Base-by-base conservation (phyloP, 1,140 invertebrate genomes). In the Myzus persicae region DNA sequence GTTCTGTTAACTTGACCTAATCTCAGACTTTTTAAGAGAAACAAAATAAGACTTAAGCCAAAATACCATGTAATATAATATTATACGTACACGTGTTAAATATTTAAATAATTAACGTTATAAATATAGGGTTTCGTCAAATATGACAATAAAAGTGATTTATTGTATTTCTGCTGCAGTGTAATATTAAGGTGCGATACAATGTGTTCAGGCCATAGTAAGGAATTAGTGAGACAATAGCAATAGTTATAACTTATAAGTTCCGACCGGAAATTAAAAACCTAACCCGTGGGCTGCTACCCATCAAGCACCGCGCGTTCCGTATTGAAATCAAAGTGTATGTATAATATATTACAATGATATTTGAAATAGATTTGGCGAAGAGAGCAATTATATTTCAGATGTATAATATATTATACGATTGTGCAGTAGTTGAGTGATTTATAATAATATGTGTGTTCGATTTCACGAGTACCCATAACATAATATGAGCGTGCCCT, bases 251-350 rank as follows among this genome's bases (percentile, higher is more conserved):
- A n/a, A n/a, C n/a, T n/a, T n/a, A n/a, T n/a, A 67, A 67, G 59
- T 67, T 67, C 59, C 59, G 59, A 67, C 59, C 59, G 59, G 59
- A 67, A 67, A 67, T 67, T 67, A 67, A 31, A 67, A 67, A 67
- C 59, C 59, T 67, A 67, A n/a, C 59, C 59, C 31, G 31, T 67
- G 14, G 46, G 46, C 46, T 48, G 46, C 46, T 18, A 48, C 11
- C 31, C 59, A 67, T 48, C 14, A 20, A 14, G 26, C 59, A 67
- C 14, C 11, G n/a, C n/a, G n/a, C n/a, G 4, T 31, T 31, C 31
- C 11, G 31, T 67, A 67, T 67, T 67, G 14, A 67, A 67, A 67
- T 67, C 11, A 67, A 67, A 67, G 59, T 31, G 59, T 67, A 67
- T 59, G 31, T 31, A 59, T 31, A 11, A 31, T 67, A 54, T 24